Percentiles rank a stretch among this genome's conserved stretches.
These are phyloP conservation scores for Elysia crispata DNA, from an alignment of 2,888 invertebrate species.

Conservation along the genomic window DNA sequence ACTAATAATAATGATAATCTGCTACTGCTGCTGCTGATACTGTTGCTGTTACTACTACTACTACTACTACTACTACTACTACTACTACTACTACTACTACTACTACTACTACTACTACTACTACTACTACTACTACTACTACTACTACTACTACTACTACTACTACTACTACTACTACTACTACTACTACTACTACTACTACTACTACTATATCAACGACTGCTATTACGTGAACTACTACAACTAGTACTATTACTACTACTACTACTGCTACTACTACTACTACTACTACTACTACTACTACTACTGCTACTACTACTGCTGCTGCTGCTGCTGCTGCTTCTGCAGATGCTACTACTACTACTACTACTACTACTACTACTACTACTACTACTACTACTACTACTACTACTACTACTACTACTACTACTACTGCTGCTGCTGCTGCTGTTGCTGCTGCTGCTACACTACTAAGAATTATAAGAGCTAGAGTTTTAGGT, in stretches of 20 bases:
- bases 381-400: slow-evolving; percentile 21
- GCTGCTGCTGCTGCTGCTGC: too few relatives aligned
- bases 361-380: too few relatives aligned
- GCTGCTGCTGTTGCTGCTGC: background rate
- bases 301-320: slow-evolving; percentile 1
- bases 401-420: too few relatives aligned
- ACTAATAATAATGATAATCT: too few relatives aligned
- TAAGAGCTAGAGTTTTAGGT: too few relatives aligned
- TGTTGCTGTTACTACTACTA: too few relatives aligned
- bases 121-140: slow-evolving; percentile 30
- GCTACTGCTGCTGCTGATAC: too few relatives aligned
- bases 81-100: background rate
- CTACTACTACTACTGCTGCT: background rate
- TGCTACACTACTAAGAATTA: too few relatives aligned
- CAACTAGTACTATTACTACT: slow-evolving; percentile 24
- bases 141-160: slow-evolving; percentile 28
- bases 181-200: slow-evolving; percentile 13
- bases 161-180: slow-evolving; percentile 11
- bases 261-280: slow-evolving; percentile 5
- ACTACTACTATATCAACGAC: too few relatives aligned
- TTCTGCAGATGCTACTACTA: too few relatives aligned
- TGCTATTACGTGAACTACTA: slow-evolving; percentile 7
- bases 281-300: slow-evolving; percentile 20
- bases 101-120: slow-evolving; percentile 23
- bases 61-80: too few relatives aligned